Conservation (phyloP, 2,888 invertebrate genomes). For the Siphlonurus alternatus region DNA sequence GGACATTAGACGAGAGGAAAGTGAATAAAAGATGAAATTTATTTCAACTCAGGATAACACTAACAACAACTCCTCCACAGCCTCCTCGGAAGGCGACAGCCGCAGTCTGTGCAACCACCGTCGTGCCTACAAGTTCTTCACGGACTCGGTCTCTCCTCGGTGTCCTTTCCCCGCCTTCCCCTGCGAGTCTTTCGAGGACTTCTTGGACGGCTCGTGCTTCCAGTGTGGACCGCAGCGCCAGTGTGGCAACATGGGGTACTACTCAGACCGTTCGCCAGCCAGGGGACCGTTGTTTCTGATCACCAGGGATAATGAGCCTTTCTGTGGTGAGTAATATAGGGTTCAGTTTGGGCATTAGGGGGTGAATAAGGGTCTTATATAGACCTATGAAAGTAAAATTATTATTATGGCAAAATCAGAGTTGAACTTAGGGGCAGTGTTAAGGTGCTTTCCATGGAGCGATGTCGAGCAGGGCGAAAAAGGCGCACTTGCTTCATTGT, state of each 20-base stretch:
- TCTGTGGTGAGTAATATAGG: conserved; percentile 48
- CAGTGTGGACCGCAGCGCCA: conserved; percentile 38
- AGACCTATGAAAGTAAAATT: neutral
- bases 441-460: no score
- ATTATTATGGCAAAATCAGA: conserved; percentile 5
- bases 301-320: conserved; percentile 81
- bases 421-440: no score
- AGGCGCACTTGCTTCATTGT: no score
- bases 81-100: conserved; percentile 62
- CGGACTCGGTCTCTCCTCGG: conserved; percentile 78
- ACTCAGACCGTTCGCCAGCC: conserved; percentile 67
- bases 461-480: no score
- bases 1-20: no score
- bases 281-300: conserved; percentile 75
- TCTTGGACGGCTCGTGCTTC: conserved; percentile 60
- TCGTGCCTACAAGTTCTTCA: conserved; percentile 84
- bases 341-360: neutral
- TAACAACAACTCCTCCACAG: no score
- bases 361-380: neutral
- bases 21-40: no score
- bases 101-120: conserved; percentile 84
- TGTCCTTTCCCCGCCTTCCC: conserved; percentile 87
- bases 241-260: conserved; percentile 90
- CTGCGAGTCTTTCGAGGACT: conserved; percentile 69
- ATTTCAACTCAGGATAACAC: no score